phyloP scores from a whole-genome alignment of 2,113 vertebrate species.

The Bungarus multicinctus region DNA sequence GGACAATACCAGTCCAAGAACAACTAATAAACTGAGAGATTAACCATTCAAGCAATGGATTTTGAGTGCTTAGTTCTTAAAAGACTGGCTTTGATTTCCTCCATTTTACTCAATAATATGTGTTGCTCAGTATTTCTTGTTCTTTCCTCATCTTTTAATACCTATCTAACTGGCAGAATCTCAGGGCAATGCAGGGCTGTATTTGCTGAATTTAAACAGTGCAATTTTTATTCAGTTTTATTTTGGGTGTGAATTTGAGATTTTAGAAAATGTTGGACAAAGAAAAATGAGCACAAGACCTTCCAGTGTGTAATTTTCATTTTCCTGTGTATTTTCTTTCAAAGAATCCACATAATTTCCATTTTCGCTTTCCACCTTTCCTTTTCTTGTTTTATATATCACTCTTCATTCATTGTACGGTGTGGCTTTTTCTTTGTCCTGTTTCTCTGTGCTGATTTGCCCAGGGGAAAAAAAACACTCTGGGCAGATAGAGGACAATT shows the following conservation, averaged over 20 bases:
- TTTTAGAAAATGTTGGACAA: not conserved
- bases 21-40: not conserved
- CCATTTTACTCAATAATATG: not conserved
- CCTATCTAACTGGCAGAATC: not conserved
- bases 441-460: not conserved
- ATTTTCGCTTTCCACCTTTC: not conserved
- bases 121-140: not conserved
- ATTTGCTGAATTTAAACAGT: not conserved
- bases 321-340: not conserved
- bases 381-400: not conserved
- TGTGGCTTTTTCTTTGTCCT: not conserved
- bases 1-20: not conserved
- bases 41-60: not conserved
- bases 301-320: not conserved
- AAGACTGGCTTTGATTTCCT: not conserved
- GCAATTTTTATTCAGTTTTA: not conserved
- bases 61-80: not conserved
- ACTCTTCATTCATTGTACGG: not conserved
- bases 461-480: not conserved
- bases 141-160: not conserved
- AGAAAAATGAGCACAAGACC: not conserved
- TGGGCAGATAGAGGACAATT: conserved; percentile 7
- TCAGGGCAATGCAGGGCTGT: not conserved
- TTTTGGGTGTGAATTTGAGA: not conserved
- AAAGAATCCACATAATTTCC: not conserved